Evolutionary conservation across 2,113 vertebrate species (phyloP).

Genomic region (Grantiella picta): DNA sequence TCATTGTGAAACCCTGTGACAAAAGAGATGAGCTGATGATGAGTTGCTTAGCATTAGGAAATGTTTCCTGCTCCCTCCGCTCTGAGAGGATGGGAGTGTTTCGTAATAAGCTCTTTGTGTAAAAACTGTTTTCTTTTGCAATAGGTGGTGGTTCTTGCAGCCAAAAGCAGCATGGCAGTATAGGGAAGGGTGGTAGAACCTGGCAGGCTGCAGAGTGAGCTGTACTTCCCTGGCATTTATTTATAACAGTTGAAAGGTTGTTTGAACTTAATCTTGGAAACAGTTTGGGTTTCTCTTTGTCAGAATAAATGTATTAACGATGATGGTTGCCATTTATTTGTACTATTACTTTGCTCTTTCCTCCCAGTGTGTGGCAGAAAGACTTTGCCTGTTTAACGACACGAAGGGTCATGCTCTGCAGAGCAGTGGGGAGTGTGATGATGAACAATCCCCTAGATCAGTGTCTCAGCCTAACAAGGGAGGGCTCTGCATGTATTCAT

Average conservation of each 20-base stretch:
- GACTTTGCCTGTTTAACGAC: neutral
- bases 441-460: neutral
- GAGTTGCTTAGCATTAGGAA: neutral
- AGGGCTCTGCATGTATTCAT: neutral
- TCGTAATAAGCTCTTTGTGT: conserved; percentile 7
- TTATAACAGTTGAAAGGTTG: neutral
- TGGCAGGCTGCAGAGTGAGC: neutral
- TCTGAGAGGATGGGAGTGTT: neutral
- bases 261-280: neutral
- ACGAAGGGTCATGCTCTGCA: fast-evolving
- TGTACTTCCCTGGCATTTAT: neutral
- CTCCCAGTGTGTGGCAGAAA: neutral
- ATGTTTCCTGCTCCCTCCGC: neutral
- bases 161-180: neutral
- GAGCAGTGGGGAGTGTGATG: neutral
- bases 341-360: neutral
- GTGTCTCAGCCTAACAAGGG: neutral
- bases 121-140: neutral
- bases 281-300: neutral
- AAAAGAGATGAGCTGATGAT: neutral
- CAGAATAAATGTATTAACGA: neutral
- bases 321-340: neutral
- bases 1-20: neutral
- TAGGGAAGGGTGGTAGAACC: neutral
- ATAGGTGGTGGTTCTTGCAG: neutral